Evolutionary conservation across 2,888 invertebrate genomes (phyloP).

Genomic region (Morpho deidamia): DNA sequence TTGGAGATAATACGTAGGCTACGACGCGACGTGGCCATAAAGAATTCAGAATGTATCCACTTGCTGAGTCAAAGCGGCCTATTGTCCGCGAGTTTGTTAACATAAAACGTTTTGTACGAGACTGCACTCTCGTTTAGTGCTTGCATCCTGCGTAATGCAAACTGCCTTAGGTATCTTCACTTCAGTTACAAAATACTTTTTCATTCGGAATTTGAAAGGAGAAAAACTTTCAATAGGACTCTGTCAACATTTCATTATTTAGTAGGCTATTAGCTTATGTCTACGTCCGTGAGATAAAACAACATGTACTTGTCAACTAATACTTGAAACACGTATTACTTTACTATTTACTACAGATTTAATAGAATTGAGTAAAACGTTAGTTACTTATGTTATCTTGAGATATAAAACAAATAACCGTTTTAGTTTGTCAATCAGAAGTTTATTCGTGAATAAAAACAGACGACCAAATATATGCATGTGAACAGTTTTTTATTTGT

Average conservation of each 20-base stretch:
- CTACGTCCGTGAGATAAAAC: too few relatives aligned
- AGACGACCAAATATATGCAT: too few relatives aligned
- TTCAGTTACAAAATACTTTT: background rate
- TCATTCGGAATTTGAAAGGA: background rate
- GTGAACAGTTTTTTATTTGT: conserved; percentile 25
- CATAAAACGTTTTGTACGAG: conserved; percentile 21
- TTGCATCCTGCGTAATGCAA: conserved; percentile 17
- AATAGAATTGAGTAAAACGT: too few relatives aligned
- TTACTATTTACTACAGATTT: too few relatives aligned
- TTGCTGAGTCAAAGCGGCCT: conserved; percentile 20
- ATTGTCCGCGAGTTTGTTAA: conserved; percentile 23
- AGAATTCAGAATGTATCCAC: conserved; percentile 26
- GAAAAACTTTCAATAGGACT: background rate
- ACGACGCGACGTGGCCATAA: conserved; percentile 16
- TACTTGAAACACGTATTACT: too few relatives aligned
- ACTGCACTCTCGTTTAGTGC: conserved; percentile 20
- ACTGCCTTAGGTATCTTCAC: conserved; percentile 22
- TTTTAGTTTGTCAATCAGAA: too few relatives aligned
- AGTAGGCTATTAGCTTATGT: background rate
- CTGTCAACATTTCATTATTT: background rate
- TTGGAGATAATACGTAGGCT: conserved; percentile 10
- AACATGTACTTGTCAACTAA: too few relatives aligned
- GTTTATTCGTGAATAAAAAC: too few relatives aligned
- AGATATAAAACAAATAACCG: too few relatives aligned
- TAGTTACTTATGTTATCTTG: too few relatives aligned